Conservation (phyloP, 2,113 vertebrate genomes). For the Illadopsis cleaveri region DNA sequence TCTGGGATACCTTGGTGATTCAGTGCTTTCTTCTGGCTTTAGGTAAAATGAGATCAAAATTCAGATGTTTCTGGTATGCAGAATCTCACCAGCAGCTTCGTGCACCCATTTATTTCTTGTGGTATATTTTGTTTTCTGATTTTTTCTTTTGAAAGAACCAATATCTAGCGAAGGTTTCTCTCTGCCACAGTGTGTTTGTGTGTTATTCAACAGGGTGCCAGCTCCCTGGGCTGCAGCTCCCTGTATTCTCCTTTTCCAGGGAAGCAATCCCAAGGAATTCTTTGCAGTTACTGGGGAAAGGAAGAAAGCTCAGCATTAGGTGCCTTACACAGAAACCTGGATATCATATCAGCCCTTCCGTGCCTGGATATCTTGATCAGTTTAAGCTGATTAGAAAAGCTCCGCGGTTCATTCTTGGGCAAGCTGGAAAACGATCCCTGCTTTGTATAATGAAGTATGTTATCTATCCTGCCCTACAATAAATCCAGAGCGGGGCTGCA, state of each 20-base stretch:
- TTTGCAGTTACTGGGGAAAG: background rate
- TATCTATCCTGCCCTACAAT: conserved; percentile 38
- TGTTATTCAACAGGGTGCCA: background rate
- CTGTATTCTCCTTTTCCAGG: background rate
- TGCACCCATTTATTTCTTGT: background rate
- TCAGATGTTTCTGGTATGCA: background rate
- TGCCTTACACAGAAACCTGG: background rate
- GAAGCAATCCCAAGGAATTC: background rate
- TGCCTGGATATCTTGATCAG: conserved; percentile 6
- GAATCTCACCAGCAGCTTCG: background rate
- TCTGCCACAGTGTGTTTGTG: background rate
- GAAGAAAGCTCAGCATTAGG: background rate
- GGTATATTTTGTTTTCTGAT: rapidly evolving
- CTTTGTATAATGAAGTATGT: conserved; percentile 50
- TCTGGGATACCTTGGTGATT: background rate
- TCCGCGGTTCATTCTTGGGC: conserved; percentile 36
- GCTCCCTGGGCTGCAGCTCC: background rate
- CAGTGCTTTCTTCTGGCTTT: background rate
- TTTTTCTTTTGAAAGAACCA: too few relatives aligned
- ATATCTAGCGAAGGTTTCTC: background rate
- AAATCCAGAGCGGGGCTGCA: conserved; percentile 10
- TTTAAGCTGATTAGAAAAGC: conserved; percentile 54
- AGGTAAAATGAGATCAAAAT: background rate
- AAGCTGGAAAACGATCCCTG: conserved; percentile 53
- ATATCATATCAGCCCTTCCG: background rate